Evolutionary conservation across 2,113 vertebrate genomes (phyloP), one percentile per base, ranked within the genome.

Genomic region (Lontra canadensis): DNA sequence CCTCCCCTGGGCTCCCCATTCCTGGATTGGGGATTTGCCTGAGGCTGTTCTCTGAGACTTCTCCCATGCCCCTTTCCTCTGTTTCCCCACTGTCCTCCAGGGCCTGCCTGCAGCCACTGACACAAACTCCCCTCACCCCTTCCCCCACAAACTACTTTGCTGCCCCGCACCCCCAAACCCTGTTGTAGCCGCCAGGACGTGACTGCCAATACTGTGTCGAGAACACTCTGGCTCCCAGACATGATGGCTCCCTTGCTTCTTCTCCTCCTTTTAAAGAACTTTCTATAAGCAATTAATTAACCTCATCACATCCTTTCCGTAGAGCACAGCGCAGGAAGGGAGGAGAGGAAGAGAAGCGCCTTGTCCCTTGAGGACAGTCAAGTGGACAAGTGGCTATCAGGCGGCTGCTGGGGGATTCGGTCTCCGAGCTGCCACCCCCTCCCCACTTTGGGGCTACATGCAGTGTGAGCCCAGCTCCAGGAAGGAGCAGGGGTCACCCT

Each of bases 211-310:
- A 17, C 71, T 67, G 36, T 29, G 9, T 44, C 25, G 3, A 88
- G 84, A 29, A 59, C 18, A 61, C 44, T 71, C 76, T 55, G 88
- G 55, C 87, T 90, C 59, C 57, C 39, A 74, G 79, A 93, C 39
- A 4, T 20, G 21, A 57, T 71, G 86, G 42, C 63, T 94, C 44
- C 89, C 44, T 65, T 89, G 83, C 42, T 47, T 76, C n/a, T 82
- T 95, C 86, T 94, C 76, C 92, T 94, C 44, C 44, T 89, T 90
- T 49, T 87, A 97, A 73, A 96, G 39, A 90, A 96, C 84, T 90
- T 96, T 89, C 78, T 90, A 83, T n/a, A 74, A 90, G 90, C 65
- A 82, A 97, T 94, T 95, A 96, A 97, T 97, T 95, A 97, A 96
- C 76, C 90, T 97, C 88, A 96, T 95, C 80, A 82, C 65, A 80